Evolutionary conservation across 2,113 vertebrate species (phyloP).

Genomic region (Neotragus pygmaeus): DNA sequence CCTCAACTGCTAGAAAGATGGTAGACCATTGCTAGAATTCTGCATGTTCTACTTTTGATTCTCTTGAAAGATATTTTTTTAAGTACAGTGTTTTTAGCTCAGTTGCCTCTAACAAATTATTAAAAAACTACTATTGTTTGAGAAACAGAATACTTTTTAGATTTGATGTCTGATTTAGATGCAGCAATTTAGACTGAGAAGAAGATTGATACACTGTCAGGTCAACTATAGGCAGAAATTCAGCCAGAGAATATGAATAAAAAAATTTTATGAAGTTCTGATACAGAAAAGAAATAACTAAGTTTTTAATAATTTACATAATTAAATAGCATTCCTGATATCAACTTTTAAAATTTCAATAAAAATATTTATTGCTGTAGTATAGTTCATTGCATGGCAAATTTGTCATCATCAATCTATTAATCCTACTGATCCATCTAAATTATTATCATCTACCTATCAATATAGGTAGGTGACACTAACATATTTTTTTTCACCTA

Average conservation of each 20-base stretch:
- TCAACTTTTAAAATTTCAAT: not conserved
- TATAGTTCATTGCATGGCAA: not conserved
- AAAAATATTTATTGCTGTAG: not conserved
- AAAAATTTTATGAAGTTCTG: not conserved
- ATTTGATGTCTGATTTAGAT: not conserved
- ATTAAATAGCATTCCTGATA: not conserved
- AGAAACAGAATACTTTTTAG: not conserved
- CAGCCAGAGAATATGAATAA: not conserved
- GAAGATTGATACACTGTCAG: not conserved
- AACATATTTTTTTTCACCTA: not conserved
- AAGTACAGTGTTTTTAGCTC: not conserved
- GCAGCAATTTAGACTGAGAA: not conserved
- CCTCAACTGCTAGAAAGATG: not conserved
- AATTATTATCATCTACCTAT: not conserved
- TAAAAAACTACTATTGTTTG: not conserved
- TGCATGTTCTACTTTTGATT: not conserved
- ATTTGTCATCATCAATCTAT: not conserved
- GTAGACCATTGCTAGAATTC: not conserved
- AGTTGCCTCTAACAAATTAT: not conserved
- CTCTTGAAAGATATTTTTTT: not conserved
- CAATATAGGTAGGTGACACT: not conserved
- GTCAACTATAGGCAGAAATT: not conserved
- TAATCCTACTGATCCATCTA: not conserved
- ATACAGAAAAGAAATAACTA: not conserved
- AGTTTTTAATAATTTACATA: not conserved